These are phyloP conservation scores for Hirtodrosophila cameraria DNA, from an alignment of 2,888 invertebrate species.

Conservation along the genomic window DNA sequence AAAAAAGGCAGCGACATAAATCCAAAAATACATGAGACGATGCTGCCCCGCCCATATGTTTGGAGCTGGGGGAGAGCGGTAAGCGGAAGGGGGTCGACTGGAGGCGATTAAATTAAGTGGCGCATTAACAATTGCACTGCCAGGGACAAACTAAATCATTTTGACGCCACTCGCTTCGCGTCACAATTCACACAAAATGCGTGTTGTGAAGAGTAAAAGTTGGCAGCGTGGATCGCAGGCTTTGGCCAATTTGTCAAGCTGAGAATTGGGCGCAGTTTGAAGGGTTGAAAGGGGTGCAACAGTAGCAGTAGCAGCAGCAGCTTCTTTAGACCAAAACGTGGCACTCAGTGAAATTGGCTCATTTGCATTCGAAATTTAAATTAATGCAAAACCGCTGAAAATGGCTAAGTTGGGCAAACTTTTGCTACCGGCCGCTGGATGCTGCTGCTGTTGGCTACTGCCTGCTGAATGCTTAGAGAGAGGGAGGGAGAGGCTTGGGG, in stretches of 20 bases:
- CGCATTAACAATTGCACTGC: slow-evolving; percentile 69
- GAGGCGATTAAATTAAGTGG: slow-evolving; percentile 69
- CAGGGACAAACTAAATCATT: slow-evolving; percentile 74
- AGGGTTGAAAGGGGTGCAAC: slow-evolving; percentile 48
- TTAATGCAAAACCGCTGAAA: slow-evolving; percentile 80
- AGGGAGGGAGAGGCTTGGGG: not conserved
- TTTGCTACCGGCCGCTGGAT: slow-evolving; percentile 52
- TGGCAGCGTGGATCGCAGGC: slow-evolving; percentile 26
- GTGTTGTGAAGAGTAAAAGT: slow-evolving; percentile 42
- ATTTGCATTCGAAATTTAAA: slow-evolving; percentile 83
- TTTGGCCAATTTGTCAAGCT: slow-evolving; percentile 76
- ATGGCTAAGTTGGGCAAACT: slow-evolving; percentile 71
- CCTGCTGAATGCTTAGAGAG: slow-evolving; percentile 1
- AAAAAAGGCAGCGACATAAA: slow-evolving; percentile 20
- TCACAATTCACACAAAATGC: slow-evolving; percentile 69
- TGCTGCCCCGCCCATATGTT: slow-evolving; percentile 10
- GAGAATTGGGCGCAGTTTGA: slow-evolving; percentile 66
- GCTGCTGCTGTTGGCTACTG: slow-evolving; percentile 16
- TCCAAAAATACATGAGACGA: slow-evolving; percentile 26
- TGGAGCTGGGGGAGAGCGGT: not conserved
- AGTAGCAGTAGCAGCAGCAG: slow-evolving; percentile 21
- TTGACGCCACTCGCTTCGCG: slow-evolving; percentile 71
- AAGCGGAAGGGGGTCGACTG: slow-evolving; percentile 4
- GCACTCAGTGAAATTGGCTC: slow-evolving; percentile 81
- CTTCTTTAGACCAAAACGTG: slow-evolving; percentile 62